Evolutionary conservation across 2,888 invertebrate genomes (phyloP).

Genomic region (Dynastes maya): DNA sequence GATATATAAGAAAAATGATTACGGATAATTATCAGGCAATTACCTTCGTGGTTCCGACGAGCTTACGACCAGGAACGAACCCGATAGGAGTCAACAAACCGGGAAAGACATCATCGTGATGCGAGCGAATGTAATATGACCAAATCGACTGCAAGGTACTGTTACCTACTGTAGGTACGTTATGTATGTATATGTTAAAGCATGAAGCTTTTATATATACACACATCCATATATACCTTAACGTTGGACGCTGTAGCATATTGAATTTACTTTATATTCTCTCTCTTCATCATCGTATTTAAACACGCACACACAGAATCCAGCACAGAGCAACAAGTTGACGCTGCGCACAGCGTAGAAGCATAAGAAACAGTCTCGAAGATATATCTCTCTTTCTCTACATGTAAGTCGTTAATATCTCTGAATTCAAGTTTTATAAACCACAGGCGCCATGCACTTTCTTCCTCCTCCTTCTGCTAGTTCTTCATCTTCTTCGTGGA

Average conservation of each 20-base stretch:
- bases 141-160: constrained; percentile 8
- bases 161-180: constrained; percentile 1
- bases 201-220: neutral
- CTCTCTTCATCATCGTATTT: neutral
- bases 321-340: neutral
- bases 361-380: no score
- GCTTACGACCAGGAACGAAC: neutral
- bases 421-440: constrained; percentile 36
- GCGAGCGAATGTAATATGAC: neutral
- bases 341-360: neutral
- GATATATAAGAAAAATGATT: neutral
- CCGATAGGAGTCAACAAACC: constrained; percentile 11
- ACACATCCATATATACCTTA: neutral
- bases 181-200: neutral
- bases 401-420: neutral
- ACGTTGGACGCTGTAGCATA: neutral
- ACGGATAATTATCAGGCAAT: constrained; percentile 2
- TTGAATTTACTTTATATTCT: constrained; percentile 11
- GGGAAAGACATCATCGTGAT: constrained; percentile 13
- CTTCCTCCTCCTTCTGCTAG: neutral
- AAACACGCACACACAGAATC: neutral
- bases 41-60: neutral
- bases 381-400: neutral
- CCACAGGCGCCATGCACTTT: constrained; percentile 35
- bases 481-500: no score